These are phyloP conservation scores for Atta texana DNA, from an alignment of 1,140 invertebrate species.

Conservation along the genomic window DNA sequence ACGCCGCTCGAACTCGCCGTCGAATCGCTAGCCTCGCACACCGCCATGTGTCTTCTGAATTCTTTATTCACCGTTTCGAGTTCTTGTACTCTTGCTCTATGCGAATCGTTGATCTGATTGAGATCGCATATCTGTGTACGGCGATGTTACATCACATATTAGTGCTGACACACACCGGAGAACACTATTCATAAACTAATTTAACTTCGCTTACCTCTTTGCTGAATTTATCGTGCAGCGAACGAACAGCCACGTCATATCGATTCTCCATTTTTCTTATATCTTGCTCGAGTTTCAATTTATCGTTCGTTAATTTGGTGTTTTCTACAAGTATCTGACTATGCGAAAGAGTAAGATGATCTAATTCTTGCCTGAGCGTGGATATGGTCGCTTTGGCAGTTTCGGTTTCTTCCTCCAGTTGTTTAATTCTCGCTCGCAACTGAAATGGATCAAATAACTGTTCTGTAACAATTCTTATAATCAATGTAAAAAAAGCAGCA, in stretches of 20 bases:
- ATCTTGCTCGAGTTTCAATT: constrained; percentile 86
- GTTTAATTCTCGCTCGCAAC: constrained; percentile 80
- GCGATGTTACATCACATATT: constrained; percentile 10
- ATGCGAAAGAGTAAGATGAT: constrained; percentile 85
- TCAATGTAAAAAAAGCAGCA: not conserved
- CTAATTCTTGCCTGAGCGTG: constrained; percentile 82
- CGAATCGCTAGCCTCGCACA: constrained; percentile 82
- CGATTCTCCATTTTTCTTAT: constrained; percentile 81
- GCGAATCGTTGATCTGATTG: constrained; percentile 83
- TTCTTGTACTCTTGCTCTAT: constrained; percentile 81
- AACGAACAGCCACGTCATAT: constrained; percentile 79
- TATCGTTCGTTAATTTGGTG: constrained; percentile 89
- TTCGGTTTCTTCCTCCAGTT: constrained; percentile 82
- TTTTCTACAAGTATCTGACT: constrained; percentile 89
- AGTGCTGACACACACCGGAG: not conserved
- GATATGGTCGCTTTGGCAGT: constrained; percentile 79
- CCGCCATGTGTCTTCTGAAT: constrained; percentile 81
- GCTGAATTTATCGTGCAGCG: constrained; percentile 82
- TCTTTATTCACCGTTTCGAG: constrained; percentile 83
- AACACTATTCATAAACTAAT: not conserved
- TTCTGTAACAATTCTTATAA: constrained; percentile 1
- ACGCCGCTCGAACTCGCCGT: constrained; percentile 84
- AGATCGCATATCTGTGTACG: constrained; percentile 81
- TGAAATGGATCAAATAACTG: constrained; percentile 60
- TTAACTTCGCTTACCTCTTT: constrained; percentile 77